These are phyloP conservation scores for Pycnomerus fuliginosus DNA, from an alignment of 2,888 invertebrate species.

Conservation along the genomic window DNA sequence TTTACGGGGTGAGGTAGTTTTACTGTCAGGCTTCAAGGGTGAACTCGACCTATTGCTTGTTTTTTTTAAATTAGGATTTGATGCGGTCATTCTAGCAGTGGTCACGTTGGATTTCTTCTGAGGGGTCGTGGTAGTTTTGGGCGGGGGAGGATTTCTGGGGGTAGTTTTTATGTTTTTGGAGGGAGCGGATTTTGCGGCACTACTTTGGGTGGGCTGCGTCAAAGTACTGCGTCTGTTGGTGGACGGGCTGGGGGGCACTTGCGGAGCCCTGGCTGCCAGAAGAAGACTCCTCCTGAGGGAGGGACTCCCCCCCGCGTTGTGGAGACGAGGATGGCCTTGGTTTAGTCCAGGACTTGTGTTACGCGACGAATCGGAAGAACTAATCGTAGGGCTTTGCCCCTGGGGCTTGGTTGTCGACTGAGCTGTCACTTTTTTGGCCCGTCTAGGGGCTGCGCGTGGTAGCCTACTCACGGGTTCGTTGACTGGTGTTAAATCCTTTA, in stretches of 20 bases:
- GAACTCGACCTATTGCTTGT: constrained; percentile 37
- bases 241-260: constrained; percentile 55
- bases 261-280: constrained; percentile 57
- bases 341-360: constrained; percentile 64
- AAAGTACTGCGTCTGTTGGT: constrained; percentile 53
- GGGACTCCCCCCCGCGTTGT: constrained; percentile 45
- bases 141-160: constrained; percentile 10
- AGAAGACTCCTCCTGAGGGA: constrained; percentile 56
- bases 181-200: constrained; percentile 58
- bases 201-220: constrained; percentile 62
- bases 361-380: constrained; percentile 62
- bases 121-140: constrained; percentile 3
- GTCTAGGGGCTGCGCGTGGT: constrained; percentile 38
- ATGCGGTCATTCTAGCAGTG: too few relatives aligned
- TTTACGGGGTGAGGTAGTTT: constrained; percentile 40
- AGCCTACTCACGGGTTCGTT: constrained; percentile 46
- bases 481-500: constrained; percentile 61
- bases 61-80: constrained; percentile 15
- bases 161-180: constrained; percentile 30
- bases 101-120: too few relatives aligned
- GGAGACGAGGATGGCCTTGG: constrained; percentile 34
- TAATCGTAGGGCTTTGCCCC: constrained; percentile 50
- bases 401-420: constrained; percentile 28
- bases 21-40: constrained; percentile 39
- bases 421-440: constrained; percentile 41